These are phyloP conservation scores for Epizoanthus ramosus DNA, from an alignment of 92 coral and sea anemone species.

Conservation along the genomic window DNA sequence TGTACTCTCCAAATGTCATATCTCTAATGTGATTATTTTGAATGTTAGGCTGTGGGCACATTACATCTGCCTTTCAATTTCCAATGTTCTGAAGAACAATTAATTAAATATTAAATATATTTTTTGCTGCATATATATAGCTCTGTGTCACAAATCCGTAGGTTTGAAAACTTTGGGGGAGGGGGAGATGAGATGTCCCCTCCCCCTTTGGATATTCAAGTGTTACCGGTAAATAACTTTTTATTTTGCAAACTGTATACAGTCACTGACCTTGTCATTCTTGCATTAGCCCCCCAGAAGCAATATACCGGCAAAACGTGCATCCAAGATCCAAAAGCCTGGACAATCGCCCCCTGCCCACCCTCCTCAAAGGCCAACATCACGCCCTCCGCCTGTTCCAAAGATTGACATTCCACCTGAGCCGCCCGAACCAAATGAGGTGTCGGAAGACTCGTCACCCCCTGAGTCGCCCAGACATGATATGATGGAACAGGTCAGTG, in stretches of 20 bases:
- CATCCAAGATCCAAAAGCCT: conserved; percentile 4
- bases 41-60: no score
- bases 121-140: no score
- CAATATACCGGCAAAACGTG: conserved; percentile 4
- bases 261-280: background rate
- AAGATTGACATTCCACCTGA: background rate
- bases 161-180: no score
- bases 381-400: background rate
- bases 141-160: no score
- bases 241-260: background rate
- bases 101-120: no score
- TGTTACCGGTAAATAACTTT: background rate
- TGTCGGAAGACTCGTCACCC: conserved; percentile 17
- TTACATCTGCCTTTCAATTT: no score
- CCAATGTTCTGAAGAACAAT: no score
- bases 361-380: background rate
- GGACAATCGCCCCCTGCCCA: conserved; percentile 15
- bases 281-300: background rate
- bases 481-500: background rate
- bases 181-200: no score
- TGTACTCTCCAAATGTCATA: no score
- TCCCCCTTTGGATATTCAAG: no score
- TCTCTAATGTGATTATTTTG: no score
- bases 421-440: background rate
- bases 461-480: conserved; percentile 34